Conservation (phyloP, 1,140 invertebrate genomes). For the Sarcophaga bullata region DNA sequence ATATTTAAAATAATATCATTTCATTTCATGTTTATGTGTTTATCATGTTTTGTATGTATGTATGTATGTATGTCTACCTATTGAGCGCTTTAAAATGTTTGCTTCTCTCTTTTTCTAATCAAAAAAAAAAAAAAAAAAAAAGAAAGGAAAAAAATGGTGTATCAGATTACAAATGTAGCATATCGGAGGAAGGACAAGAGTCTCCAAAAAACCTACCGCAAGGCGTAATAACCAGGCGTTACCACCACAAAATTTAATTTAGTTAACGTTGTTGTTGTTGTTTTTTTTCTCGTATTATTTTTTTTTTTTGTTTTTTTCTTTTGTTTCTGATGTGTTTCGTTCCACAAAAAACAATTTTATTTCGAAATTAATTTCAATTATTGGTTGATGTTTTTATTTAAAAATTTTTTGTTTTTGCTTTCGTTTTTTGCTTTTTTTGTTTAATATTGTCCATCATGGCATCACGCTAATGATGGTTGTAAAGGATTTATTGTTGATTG, state of each 20-base stretch:
- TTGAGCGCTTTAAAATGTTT: too few relatives aligned
- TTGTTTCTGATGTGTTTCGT: neutral
- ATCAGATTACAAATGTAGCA: neutral
- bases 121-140: neutral
- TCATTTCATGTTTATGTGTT: neutral
- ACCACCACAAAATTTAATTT: slow-evolving; percentile 26
- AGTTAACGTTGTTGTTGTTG: neutral
- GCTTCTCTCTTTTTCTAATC: neutral
- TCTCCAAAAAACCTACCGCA: slow-evolving; percentile 1
- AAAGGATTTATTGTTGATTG: too few relatives aligned
- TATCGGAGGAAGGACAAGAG: neutral
- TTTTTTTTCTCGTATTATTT: too few relatives aligned
- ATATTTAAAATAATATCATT: slow-evolving; percentile 12
- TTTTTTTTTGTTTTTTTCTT: too few relatives aligned
- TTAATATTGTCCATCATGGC: too few relatives aligned
- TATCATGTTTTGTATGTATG: too few relatives aligned
- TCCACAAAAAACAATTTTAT: neutral
- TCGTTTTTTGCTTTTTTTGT: too few relatives aligned
- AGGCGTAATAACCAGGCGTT: slow-evolving; percentile 6
- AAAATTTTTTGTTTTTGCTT: neutral
- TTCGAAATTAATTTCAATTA: slow-evolving; percentile 14
- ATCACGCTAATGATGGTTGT: too few relatives aligned
- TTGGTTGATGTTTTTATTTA: slow-evolving; percentile 3
- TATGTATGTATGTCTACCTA: neutral
- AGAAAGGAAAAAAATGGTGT: neutral